Evolutionary conservation across 2,888 invertebrate species (phyloP).

Genomic region (Drosophila birchii): DNA sequence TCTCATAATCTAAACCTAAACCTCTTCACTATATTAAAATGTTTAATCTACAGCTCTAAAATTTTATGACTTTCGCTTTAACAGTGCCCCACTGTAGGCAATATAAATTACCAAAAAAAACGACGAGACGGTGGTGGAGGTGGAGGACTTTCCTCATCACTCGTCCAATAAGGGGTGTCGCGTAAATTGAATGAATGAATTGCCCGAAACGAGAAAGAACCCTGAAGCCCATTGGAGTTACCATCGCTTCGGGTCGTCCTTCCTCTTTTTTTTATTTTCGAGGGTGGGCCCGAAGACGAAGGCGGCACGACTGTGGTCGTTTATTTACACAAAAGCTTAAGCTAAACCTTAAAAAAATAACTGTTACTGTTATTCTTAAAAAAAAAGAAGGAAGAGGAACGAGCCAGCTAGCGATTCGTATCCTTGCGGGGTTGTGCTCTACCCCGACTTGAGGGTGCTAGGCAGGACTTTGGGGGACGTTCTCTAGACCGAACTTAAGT

Average conservation of each 20-base stretch:
- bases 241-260: constrained; percentile 19
- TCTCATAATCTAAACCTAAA: too few species aligned
- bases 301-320: constrained; percentile 67
- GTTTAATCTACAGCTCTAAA: too few species aligned
- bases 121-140: constrained; percentile 12
- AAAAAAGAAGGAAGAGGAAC: constrained; percentile 33
- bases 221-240: constrained; percentile 41
- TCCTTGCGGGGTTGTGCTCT: constrained; percentile 57
- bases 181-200: constrained; percentile 82
- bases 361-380: constrained; percentile 80
- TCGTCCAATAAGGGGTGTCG: constrained; percentile 74
- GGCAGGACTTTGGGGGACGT: constrained; percentile 42
- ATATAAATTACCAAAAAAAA: constrained; percentile 47
- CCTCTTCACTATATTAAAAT: too few species aligned
- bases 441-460: constrained; percentile 56
- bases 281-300: constrained; percentile 50
- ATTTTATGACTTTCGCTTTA: too few species aligned
- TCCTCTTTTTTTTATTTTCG: constrained; percentile 9
- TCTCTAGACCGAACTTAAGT: constrained; percentile 66
- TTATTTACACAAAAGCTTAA: constrained; percentile 83
- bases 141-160: constrained; percentile 39
- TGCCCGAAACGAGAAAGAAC: constrained; percentile 62
- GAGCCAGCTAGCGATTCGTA: constrained; percentile 48
- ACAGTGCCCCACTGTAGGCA: constrained; percentile 30
- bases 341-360: constrained; percentile 82